These are phyloP conservation scores for Gymnarchus niloticus DNA, from an alignment of 2,113 vertebrate genomes.

Conservation along the genomic window DNA sequence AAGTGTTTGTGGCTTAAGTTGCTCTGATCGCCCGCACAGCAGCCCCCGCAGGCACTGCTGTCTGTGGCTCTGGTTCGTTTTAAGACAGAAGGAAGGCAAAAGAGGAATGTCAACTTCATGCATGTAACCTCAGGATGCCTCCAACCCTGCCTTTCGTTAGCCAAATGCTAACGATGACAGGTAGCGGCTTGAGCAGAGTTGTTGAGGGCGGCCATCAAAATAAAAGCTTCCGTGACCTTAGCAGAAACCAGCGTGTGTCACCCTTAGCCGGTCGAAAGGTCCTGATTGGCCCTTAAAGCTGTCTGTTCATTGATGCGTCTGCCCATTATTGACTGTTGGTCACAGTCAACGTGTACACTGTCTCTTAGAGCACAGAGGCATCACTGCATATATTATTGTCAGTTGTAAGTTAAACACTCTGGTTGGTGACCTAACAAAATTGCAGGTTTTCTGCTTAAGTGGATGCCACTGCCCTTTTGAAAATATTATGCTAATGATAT, in stretches of 20 bases:
- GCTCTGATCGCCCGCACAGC: slow-evolving; percentile 30
- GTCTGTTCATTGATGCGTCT: neutral
- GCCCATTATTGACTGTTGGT: neutral
- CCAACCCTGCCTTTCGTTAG: neutral
- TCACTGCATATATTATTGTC: slow-evolving; percentile 44
- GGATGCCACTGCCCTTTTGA: slow-evolving; percentile 45
- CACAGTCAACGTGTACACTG: neutral
- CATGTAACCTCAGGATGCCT: neutral
- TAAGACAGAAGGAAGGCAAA: neutral
- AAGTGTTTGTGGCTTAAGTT: slow-evolving; percentile 34
- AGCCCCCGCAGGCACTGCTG: slow-evolving; percentile 9
- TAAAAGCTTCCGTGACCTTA: too few species aligned
- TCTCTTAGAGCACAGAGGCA: slow-evolving; percentile 30
- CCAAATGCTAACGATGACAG: too few species aligned
- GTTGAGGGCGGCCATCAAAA: neutral
- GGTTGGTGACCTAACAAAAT: slow-evolving; percentile 53
- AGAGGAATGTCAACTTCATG: neutral
- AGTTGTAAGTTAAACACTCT: slow-evolving; percentile 48
- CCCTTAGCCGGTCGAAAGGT: too few species aligned
- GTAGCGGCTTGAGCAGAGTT: neutral
- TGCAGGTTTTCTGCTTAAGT: slow-evolving; percentile 43
- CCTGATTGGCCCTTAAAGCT: neutral
- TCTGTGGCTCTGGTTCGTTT: neutral
- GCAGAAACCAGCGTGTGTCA: neutral
- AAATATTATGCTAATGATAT: slow-evolving; percentile 63